These are phyloP conservation scores for Ceratosolen solmsi DNA, from an alignment of 1,140 invertebrate species.

Conservation along the genomic window DNA sequence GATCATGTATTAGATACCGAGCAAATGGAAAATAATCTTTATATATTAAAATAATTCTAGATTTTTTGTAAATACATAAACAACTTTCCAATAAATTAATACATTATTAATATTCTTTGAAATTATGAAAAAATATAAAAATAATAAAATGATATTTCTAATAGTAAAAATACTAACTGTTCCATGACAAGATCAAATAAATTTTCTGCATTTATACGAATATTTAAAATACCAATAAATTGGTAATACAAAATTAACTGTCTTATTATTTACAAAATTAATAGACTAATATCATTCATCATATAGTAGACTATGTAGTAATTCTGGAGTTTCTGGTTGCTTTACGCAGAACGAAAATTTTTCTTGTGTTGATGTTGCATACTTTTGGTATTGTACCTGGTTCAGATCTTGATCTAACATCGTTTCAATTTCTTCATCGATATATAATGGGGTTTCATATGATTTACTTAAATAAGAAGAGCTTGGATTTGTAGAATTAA, in stretches of 20 bases:
- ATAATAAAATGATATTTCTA: slow-evolving; percentile 41
- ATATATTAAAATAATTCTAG: slow-evolving; percentile 28
- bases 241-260: slow-evolving; percentile 45
- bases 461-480: slow-evolving; percentile 63
- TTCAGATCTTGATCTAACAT: slow-evolving; percentile 65
- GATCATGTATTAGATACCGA: slow-evolving; percentile 38
- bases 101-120: slow-evolving; percentile 37
- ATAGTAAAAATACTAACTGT: slow-evolving; percentile 39
- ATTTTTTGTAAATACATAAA: slow-evolving; percentile 47
- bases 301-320: slow-evolving; percentile 67
- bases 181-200: slow-evolving; percentile 50
- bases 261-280: slow-evolving; percentile 25
- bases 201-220: slow-evolving; percentile 49
- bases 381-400: slow-evolving; percentile 63
- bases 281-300: slow-evolving; percentile 57
- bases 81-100: slow-evolving; percentile 41
- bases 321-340: slow-evolving; percentile 68
- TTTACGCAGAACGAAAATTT: slow-evolving; percentile 66
- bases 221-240: slow-evolving; percentile 50
- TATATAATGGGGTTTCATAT: slow-evolving; percentile 65
- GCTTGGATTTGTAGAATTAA: slow-evolving; percentile 62
- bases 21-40: slow-evolving; percentile 34
- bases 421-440: slow-evolving; percentile 68
- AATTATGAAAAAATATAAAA: slow-evolving; percentile 41
- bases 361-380: slow-evolving; percentile 57